Evolutionary conservation across 2,113 vertebrate species (phyloP).

Genomic region (Mirounga angustirostris): DNA sequence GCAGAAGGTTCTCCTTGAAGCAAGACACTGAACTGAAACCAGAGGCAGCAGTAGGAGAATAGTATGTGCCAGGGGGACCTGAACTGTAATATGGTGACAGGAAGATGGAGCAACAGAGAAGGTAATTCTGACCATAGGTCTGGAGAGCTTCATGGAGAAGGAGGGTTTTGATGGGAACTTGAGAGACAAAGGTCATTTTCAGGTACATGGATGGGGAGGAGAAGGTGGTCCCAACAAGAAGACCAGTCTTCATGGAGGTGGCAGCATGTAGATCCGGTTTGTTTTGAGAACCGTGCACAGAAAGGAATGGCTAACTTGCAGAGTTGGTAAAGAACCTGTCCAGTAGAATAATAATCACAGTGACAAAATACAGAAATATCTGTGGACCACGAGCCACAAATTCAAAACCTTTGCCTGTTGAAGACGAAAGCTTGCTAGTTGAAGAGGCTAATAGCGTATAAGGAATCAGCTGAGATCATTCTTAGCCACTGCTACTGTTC

Average conservation of each 20-base stretch:
- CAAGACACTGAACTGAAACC: not conserved
- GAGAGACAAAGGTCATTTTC: not conserved
- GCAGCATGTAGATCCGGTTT: not conserved
- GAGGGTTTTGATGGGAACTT: not conserved
- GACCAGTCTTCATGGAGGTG: not conserved
- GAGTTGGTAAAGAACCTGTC: not conserved
- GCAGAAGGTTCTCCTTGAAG: not conserved
- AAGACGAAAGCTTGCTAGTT: conserved; percentile 62
- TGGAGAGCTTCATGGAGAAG: not conserved
- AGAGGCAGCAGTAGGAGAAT: not conserved
- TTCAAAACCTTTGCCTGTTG: conserved; percentile 6
- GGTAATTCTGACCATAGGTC: not conserved
- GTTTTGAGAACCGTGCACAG: not conserved
- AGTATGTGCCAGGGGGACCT: not conserved
- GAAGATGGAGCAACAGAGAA: not conserved
- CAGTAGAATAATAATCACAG: not conserved
- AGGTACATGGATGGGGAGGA: not conserved
- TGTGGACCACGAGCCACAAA: not conserved
- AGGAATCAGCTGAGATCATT: conserved; percentile 56
- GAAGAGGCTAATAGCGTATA: conserved; percentile 59
- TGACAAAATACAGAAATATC: conserved; percentile 6
- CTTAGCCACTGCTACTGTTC: conserved; percentile 55
- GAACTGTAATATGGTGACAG: fast-evolving
- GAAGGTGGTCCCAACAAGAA: not conserved
- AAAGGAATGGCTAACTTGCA: not conserved